Percentiles rank a stretch among this genome's conserved stretches.
phyloP scores from a whole-genome alignment of 1,140 invertebrate species.

The Polypedilum vanderplanki region DNA sequence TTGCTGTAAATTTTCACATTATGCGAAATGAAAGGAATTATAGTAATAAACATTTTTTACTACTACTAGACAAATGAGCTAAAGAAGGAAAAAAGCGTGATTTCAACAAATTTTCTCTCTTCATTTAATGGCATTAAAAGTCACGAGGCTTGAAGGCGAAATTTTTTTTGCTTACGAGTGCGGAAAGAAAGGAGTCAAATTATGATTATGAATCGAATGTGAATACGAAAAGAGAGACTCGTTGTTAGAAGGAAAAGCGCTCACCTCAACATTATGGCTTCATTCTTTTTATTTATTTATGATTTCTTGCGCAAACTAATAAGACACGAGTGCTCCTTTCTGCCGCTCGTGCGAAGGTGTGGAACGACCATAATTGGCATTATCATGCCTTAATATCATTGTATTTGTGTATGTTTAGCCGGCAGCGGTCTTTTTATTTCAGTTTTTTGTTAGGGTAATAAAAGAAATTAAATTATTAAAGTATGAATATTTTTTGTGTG shows the following conservation, averaged over 20 bases:
- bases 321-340: not conserved
- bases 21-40: not conserved
- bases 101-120: conserved; percentile 18
- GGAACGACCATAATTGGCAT: not conserved
- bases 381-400: not conserved
- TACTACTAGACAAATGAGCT: not conserved
- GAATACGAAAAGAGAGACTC: too few species aligned
- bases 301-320: not conserved
- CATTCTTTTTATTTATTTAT: conserved; percentile 15
- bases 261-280: conserved; percentile 11
- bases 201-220: not conserved
- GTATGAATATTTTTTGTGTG: not conserved
- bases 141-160: not conserved
- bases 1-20: not conserved
- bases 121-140: not conserved
- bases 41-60: not conserved
- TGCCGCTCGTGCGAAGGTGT: not conserved
- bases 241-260: too few species aligned
- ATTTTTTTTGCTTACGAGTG: not conserved
- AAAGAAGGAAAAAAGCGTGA: not conserved
- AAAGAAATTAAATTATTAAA: conserved; percentile 20
- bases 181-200: conserved; percentile 11
- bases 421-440: not conserved
- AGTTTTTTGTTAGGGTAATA: not conserved
- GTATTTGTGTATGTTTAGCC: not conserved